phyloP scores from a whole-genome alignment of 2,888 invertebrate genomes.

The Liopterus haemorrhoidalis region DNA sequence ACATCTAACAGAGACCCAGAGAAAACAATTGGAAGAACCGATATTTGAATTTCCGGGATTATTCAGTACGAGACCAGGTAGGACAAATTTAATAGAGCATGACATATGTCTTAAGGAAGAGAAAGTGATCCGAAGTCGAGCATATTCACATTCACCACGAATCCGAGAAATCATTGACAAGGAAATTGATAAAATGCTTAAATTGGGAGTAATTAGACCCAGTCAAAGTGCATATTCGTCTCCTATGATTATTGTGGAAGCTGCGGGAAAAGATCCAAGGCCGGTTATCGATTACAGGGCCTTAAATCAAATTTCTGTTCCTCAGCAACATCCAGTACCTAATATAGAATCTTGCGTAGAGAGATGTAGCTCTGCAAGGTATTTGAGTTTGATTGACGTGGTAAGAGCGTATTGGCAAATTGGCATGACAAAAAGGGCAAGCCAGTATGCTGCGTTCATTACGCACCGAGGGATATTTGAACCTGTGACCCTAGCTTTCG shows the following conservation, averaged over 20 bases:
- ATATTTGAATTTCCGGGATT: constrained; percentile 6
- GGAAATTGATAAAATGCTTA: constrained; percentile 11
- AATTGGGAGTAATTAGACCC: constrained; percentile 9
- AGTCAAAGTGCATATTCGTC: constrained; percentile 9
- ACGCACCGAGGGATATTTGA: constrained; percentile 5
- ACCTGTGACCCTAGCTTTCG: constrained; percentile 6
- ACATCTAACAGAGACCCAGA: not conserved
- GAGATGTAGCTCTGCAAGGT: constrained; percentile 2
- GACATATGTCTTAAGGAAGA: constrained; percentile 5
- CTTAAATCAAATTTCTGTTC: constrained; percentile 6
- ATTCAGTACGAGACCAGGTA: constrained; percentile 1
- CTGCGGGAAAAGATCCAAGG: not conserved
- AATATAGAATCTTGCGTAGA: constrained; percentile 7
- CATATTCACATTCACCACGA: constrained; percentile 10
- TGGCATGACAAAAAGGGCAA: constrained; percentile 5
- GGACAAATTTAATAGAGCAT: constrained; percentile 4
- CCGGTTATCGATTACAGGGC: constrained; percentile 7
- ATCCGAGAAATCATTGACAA: constrained; percentile 5
- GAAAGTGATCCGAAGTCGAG: constrained; percentile 2
- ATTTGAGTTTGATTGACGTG: constrained; percentile 7
- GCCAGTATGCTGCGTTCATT: not conserved
- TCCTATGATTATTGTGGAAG: constrained; percentile 11
- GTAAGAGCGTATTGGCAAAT: constrained; percentile 12
- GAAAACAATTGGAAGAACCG: not conserved
- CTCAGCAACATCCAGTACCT: constrained; percentile 11